These are phyloP conservation scores for Notothenia rossii DNA, from an alignment of 2,113 vertebrate genomes.

Conservation along the genomic window DNA sequence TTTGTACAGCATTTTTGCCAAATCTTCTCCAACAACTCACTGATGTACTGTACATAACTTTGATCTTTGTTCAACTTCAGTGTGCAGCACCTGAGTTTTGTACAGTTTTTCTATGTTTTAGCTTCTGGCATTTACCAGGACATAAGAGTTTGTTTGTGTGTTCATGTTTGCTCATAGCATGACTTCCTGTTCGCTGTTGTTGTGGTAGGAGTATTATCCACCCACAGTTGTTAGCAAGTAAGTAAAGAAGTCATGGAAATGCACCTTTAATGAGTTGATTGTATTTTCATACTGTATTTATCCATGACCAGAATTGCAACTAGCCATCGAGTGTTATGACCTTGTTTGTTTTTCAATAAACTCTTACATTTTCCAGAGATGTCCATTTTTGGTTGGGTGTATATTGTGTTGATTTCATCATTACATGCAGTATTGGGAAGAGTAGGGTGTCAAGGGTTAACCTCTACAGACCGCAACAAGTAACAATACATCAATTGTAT, in stretches of 20 bases:
- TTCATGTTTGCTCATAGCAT: slow-evolving; percentile 25
- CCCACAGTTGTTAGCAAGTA: slow-evolving; percentile 18
- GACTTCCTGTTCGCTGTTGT: slow-evolving; percentile 41
- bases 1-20: slow-evolving; percentile 41
- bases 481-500: neutral
- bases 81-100: slow-evolving; percentile 31
- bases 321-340: slow-evolving; percentile 47
- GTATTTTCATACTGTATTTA: slow-evolving; percentile 47
- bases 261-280: slow-evolving; percentile 52
- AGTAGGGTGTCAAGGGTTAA: neutral
- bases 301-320: slow-evolving; percentile 28
- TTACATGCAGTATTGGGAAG: neutral
- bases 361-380: slow-evolving; percentile 1
- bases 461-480: neutral
- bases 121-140: slow-evolving; percentile 1
- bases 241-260: slow-evolving; percentile 35
- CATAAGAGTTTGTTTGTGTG: neutral
- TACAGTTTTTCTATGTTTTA: slow-evolving; percentile 13
- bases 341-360: slow-evolving; percentile 70
- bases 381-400: neutral
- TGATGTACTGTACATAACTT: slow-evolving; percentile 27
- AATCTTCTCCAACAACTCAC: slow-evolving; percentile 23
- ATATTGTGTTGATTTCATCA: neutral
- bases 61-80: slow-evolving; percentile 30
- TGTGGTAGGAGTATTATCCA: slow-evolving; percentile 36